A percentile compares a stretch with the other conserved stretches of the same genome.
Evolutionary conservation across 2,888 invertebrate genomes (phyloP).

Genomic region (Harpalus rubripes): DNA sequence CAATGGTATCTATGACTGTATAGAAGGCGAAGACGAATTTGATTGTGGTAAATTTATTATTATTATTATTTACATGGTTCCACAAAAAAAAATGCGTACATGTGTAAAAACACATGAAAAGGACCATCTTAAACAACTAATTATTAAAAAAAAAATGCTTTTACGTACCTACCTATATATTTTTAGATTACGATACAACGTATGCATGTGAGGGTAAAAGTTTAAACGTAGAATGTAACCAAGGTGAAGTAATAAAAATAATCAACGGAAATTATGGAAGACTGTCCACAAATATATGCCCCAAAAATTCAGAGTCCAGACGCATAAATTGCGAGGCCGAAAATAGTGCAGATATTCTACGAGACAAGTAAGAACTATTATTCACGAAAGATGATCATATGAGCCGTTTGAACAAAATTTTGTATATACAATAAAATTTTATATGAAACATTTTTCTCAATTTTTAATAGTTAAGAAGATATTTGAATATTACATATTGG

Average conservation of each 20-base stretch:
- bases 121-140: too few relatives aligned
- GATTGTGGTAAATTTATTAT: conserved; percentile 30
- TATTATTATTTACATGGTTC: too few relatives aligned
- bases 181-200: conserved; percentile 84
- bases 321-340: conserved; percentile 21
- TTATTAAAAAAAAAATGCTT: too few relatives aligned
- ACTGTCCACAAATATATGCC: conserved; percentile 91
- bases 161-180: too few relatives aligned
- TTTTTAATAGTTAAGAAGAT: too few relatives aligned
- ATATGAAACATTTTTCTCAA: too few relatives aligned
- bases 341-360: background rate
- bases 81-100: too few relatives aligned
- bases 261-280: conserved; percentile 93
- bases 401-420: too few relatives aligned
- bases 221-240: conserved; percentile 88
- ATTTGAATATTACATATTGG: too few relatives aligned
- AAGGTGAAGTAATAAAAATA: conserved; percentile 89
- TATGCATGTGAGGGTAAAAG: conserved; percentile 94
- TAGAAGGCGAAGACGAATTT: conserved; percentile 60
- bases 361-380: conserved; percentile 2
- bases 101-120: too few relatives aligned
- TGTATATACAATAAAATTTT: too few relatives aligned
- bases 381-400: too few relatives aligned
- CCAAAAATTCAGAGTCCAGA: conserved; percentile 1
- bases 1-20: conserved; percentile 57